Conservation (phyloP, 1,140 invertebrate species). For the Hycleus phaleratus region DNA sequence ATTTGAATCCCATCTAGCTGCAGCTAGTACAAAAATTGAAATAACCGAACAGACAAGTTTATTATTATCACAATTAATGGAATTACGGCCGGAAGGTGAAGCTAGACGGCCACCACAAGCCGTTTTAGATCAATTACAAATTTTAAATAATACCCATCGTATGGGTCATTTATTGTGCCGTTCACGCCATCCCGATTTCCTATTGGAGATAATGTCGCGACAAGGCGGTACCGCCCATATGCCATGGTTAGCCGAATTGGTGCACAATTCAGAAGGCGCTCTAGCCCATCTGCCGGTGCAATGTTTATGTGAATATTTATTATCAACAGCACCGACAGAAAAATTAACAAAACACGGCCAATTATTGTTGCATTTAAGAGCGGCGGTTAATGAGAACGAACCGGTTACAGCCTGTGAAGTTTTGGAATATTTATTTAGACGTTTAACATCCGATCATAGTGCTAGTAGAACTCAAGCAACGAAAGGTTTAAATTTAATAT, state of each 20-base stretch:
- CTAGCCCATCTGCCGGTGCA: conserved; percentile 83
- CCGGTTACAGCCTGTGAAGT: conserved; percentile 68
- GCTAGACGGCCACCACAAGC: conserved; percentile 68
- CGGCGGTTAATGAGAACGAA: conserved; percentile 53
- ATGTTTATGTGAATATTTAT: conserved; percentile 91
- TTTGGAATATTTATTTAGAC: conserved; percentile 83
- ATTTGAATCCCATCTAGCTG: conserved; percentile 89
- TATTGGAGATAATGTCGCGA: conserved; percentile 86
- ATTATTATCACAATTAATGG: conserved; percentile 66
- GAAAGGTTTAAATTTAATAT: conserved; percentile 52
- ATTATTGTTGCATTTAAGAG: conserved; percentile 67
- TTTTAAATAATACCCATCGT: conserved; percentile 67
- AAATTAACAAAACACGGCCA: conserved; percentile 70
- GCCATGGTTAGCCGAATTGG: conserved; percentile 93
- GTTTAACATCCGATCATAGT: conserved; percentile 75
- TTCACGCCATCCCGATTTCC: conserved; percentile 82
- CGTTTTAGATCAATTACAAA: conserved; percentile 74
- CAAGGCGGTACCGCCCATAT: conserved; percentile 76
- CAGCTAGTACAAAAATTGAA: conserved; percentile 73
- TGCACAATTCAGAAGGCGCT: conserved; percentile 86
- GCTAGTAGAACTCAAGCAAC: conserved; percentile 70
- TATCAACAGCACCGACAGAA: conserved; percentile 59
- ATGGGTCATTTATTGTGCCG: conserved; percentile 87
- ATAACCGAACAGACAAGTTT: conserved; percentile 88
- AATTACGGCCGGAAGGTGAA: conserved; percentile 76